Evolutionary conservation across 2,113 vertebrate species (phyloP).

Genomic region (Mobula birostris): DNA sequence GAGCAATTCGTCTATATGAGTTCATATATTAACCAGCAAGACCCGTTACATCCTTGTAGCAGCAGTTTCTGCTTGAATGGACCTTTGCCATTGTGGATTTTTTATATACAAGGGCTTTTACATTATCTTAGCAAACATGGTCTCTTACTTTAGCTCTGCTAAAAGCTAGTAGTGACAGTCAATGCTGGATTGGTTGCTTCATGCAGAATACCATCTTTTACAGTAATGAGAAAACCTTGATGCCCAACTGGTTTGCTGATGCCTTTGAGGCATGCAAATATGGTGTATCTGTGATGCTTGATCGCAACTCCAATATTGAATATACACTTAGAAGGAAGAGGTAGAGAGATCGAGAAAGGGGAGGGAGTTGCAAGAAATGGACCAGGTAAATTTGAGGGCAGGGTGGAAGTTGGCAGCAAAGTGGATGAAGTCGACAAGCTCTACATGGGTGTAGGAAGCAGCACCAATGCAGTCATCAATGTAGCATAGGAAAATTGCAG

Average conservation of each 20-base stretch:
- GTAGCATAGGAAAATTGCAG: too few species aligned
- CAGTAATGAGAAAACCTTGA: neutral
- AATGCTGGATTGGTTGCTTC: too few species aligned
- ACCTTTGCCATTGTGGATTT: neutral
- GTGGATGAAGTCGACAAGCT: too few species aligned
- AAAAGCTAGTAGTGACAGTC: neutral
- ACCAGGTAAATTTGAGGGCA: too few species aligned
- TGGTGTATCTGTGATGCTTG: neutral
- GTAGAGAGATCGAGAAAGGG: too few species aligned
- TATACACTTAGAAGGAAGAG: neutral
- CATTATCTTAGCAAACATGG: neutral
- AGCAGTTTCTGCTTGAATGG: neutral
- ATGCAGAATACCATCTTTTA: neutral
- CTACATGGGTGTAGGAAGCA: too few species aligned
- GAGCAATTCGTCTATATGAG: neutral
- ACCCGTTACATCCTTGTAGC: neutral
- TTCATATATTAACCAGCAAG: neutral
- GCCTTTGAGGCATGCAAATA: neutral
- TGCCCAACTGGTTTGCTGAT: neutral
- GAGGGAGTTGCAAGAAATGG: too few species aligned
- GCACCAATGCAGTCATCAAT: too few species aligned
- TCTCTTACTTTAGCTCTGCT: neutral
- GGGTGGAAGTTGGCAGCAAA: too few species aligned
- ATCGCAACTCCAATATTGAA: neutral
- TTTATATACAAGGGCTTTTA: neutral